A percentile compares a stretch with the other conserved stretches of the same genome.
These are phyloP conservation scores for Leptinotarsa defecta DNA, from an alignment of 1,140 invertebrate genomes.

Conservation along the genomic window DNA sequence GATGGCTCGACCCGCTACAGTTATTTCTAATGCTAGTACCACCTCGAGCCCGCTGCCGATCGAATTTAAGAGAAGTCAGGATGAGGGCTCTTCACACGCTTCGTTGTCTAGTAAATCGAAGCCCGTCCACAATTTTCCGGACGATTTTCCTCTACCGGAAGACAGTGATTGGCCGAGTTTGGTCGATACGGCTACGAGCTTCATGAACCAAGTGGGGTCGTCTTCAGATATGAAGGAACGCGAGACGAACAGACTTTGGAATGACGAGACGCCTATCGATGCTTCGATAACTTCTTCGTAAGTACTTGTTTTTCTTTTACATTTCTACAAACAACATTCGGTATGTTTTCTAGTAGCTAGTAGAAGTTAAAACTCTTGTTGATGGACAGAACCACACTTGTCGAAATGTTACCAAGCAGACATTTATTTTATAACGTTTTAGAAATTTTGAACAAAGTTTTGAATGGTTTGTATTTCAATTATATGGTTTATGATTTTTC, in stretches of 20 bases:
- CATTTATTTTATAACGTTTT: too few relatives aligned
- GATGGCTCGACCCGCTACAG: slow-evolving; percentile 72
- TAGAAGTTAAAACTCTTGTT: too few relatives aligned
- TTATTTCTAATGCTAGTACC: slow-evolving; percentile 70
- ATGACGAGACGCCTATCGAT: slow-evolving; percentile 52
- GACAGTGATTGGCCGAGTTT: slow-evolving; percentile 78
- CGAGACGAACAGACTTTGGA: slow-evolving; percentile 33
- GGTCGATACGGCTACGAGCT: slow-evolving; percentile 76
- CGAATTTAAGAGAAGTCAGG: slow-evolving; percentile 66
- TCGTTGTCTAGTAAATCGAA: slow-evolving; percentile 40
- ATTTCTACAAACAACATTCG: too few relatives aligned
- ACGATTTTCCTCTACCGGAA: slow-evolving; percentile 62
- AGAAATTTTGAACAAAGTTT: too few relatives aligned
- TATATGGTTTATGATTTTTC: too few relatives aligned
- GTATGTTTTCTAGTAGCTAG: too few relatives aligned
- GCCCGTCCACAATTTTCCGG: slow-evolving; percentile 40
- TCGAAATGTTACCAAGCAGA: too few relatives aligned
- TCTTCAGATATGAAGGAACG: slow-evolving; percentile 37
- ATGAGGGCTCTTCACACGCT: slow-evolving; percentile 51
- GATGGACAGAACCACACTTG: too few relatives aligned
- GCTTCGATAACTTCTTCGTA: slow-evolving; percentile 54
- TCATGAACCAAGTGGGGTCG: slow-evolving; percentile 65
- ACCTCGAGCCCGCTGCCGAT: slow-evolving; percentile 65
- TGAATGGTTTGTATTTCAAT: too few relatives aligned
- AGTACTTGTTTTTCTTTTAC: slow-evolving; percentile 35